Evolutionary conservation across 2,113 vertebrate genomes (phyloP).

Genomic region (Pedionomus torquatus): DNA sequence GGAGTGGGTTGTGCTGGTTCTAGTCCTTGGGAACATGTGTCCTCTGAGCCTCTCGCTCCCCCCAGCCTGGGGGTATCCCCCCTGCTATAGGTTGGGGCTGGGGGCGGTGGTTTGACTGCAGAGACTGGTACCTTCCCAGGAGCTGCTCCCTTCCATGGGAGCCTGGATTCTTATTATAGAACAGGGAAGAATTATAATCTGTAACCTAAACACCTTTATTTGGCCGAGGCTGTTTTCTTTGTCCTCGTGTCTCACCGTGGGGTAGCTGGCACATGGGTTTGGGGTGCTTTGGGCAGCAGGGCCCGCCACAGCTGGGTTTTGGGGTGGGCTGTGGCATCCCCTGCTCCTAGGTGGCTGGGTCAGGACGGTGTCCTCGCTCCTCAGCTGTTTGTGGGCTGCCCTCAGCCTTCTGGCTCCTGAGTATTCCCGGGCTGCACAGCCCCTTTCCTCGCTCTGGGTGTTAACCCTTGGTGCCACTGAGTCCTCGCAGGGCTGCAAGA

Average conservation of each 20-base stretch:
- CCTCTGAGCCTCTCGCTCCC: background rate
- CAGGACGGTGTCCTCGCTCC: background rate
- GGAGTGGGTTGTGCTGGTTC: background rate
- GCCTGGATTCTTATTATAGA: background rate
- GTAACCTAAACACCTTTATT: rapidly evolving
- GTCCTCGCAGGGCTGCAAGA: background rate
- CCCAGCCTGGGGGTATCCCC: background rate
- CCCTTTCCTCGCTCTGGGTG: rapidly evolving
- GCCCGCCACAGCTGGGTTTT: rapidly evolving
- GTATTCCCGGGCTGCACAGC: background rate
- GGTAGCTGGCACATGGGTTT: rapidly evolving
- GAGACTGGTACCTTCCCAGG: background rate
- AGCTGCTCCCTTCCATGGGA: background rate
- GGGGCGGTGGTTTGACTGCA: background rate
- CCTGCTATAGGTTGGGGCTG: background rate
- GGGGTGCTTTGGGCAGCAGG: background rate
- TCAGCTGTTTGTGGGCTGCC: background rate
- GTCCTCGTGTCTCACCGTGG: rapidly evolving
- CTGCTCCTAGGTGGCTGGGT: rapidly evolving
- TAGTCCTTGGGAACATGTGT: background rate
- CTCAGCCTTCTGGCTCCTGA: background rate
- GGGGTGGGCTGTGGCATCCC: background rate
- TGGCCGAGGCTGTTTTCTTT: background rate
- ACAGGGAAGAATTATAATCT: background rate
- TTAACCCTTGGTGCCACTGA: background rate